A percentile compares a stretch with the other conserved stretches of the same genome.
Evolutionary conservation across 1,140 invertebrate genomes (phyloP).

Genomic region (Saxidomus purpurata): DNA sequence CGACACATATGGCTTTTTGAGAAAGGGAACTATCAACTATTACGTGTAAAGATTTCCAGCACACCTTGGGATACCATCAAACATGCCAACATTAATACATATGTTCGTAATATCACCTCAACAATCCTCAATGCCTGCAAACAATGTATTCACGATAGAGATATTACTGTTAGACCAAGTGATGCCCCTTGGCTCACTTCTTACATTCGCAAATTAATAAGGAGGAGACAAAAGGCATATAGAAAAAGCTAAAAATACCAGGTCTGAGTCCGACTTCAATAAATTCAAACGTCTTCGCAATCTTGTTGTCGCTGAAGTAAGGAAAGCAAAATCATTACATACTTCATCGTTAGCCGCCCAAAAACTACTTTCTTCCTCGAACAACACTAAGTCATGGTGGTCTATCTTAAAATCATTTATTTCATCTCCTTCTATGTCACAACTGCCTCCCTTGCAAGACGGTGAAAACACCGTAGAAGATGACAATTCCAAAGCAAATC

Average conservation of each 20-base stretch:
- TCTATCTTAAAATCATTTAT: not conserved
- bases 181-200: not conserved
- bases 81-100: not conserved
- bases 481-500: not conserved
- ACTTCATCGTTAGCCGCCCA: not conserved
- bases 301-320: not conserved
- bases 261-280: too few species aligned
- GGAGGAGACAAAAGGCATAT: not conserved
- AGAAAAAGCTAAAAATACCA: not conserved
- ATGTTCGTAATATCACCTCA: not conserved
- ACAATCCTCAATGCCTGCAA: not conserved
- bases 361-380: not conserved
- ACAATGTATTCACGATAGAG: not conserved
- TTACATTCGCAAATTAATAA: not conserved
- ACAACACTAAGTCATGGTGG: not conserved
- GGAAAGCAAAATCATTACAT: not conserved
- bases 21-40: conserved; percentile 9
- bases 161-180: not conserved
- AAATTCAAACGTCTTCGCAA: not conserved
- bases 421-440: not conserved
- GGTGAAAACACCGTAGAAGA: not conserved
- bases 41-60: not conserved
- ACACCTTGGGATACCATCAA: not conserved
- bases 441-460: not conserved
- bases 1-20: not conserved